Base-by-base conservation (phyloP, 2,797 vertebrate genomes). In the Argya squamiceps region DNA sequence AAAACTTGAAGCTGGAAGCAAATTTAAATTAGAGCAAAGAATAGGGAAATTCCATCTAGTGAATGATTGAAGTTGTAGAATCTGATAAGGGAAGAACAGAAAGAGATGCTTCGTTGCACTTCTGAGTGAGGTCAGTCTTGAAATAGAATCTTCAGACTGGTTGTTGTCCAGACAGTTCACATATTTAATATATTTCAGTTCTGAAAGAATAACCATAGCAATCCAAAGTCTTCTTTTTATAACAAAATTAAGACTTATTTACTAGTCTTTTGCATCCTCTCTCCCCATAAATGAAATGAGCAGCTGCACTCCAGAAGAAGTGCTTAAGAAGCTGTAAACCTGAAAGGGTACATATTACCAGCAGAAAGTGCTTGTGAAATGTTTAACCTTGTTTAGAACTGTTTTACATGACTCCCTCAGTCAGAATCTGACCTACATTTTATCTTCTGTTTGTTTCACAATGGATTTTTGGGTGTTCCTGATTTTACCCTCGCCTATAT, bases 341-440 rank as follows among this genome's bases (percentile, higher is more conserved):
- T 20, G 5, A 67, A 84, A 75, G 11, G 11, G 11, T 34, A 29
- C 21, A 12, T 37, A 23, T n/a, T 50, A 47, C 46, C 16, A 44
- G 34, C 64, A 84, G 78, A 93, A 94, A 94, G 37, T 60, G 21
- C n/a, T 89, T 95, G 71, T 89, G 90, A 91, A 93, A 82, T 70
- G 19, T 18, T 79, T 74, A 50, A 59, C 20, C 43, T 62, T 52
- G 22, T 82, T 92, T 67, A 59, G 74, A 85, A 49, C 37, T 43
- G 24, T 58, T 92, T 80, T 59, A 49, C 4, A 2, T 63, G 7
- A 70, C 63, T 87, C 47, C 30, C 9, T 79, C 71, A 46, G 81
- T 86, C 77, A 94, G 68, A 84, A 62, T 84, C 78, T 88, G 91
- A 92, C 93, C 91, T 91, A 89, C 60, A 91, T 93, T 91, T 78